Conservation (phyloP, 1,140 invertebrate species). For the Drosophila arawakana region DNA sequence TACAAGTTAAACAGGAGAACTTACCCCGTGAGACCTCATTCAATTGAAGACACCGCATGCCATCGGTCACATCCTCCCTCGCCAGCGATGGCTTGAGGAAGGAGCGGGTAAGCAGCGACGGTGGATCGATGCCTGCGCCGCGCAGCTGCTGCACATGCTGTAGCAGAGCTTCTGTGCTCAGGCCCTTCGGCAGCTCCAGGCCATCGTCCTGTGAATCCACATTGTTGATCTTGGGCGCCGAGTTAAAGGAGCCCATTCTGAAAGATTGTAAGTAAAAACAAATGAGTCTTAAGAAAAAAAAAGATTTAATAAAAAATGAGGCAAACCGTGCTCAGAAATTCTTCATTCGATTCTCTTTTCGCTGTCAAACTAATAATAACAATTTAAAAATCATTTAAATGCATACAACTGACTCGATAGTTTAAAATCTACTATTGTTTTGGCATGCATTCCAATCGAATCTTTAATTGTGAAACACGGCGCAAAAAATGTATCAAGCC, state of each 20-base stretch:
- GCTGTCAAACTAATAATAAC: conserved; percentile 6
- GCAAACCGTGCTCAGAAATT: conserved; percentile 32
- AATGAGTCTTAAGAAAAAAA: background rate
- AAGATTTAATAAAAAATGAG: background rate
- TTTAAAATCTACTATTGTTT: background rate
- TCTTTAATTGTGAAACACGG: conserved; percentile 31
- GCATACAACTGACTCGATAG: too few species aligned
- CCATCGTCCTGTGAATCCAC: conserved; percentile 88
- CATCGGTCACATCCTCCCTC: conserved; percentile 72
- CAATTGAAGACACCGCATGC: conserved; percentile 84
- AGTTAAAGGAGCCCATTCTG: conserved; percentile 91
- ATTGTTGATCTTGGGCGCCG: conserved; percentile 88
- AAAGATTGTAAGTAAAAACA: conserved; percentile 20
- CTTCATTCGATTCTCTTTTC: conserved; percentile 39
- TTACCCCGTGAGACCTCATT: conserved; percentile 83
- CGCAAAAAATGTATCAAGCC: conserved; percentile 30
- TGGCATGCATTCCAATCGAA: conserved; percentile 39
- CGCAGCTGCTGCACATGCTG: conserved; percentile 85
- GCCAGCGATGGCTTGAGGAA: conserved; percentile 63
- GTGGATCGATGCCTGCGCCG: conserved; percentile 59
- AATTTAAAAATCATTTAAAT: background rate
- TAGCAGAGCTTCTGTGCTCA: conserved; percentile 86
- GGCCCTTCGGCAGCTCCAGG: conserved; percentile 85
- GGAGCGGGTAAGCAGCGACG: conserved; percentile 64
- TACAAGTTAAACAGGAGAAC: background rate